These are phyloP conservation scores for Drosophila triauraria DNA, from an alignment of 1,140 invertebrate genomes.

Conservation along the genomic window DNA sequence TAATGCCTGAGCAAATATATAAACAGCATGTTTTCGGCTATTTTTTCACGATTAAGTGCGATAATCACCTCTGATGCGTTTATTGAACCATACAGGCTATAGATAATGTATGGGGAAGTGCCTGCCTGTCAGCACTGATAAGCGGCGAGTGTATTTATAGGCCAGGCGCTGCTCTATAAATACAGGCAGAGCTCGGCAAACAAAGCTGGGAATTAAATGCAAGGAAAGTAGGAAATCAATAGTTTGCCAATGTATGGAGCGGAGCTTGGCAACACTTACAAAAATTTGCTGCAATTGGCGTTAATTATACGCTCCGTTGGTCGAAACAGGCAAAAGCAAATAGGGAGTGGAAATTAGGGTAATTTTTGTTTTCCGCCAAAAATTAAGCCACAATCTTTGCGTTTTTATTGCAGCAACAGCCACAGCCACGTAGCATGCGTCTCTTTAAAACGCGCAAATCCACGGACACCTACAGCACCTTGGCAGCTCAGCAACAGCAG, in stretches of 20 bases:
- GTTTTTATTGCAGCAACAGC: conserved; percentile 51
- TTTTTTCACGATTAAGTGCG: conserved; percentile 27
- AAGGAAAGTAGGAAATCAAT: conserved; percentile 50
- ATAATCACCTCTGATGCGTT: conserved; percentile 56
- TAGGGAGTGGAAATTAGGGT: conserved; percentile 48
- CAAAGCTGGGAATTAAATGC: conserved; percentile 10
- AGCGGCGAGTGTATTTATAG: conserved; percentile 23
- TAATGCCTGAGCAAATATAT: conserved; percentile 41
- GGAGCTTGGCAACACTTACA: conserved; percentile 12
- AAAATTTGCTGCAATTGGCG: conserved; percentile 54
- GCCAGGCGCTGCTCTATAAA: conserved; percentile 30
- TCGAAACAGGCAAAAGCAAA: conserved; percentile 40
- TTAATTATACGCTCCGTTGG: conserved; percentile 77
- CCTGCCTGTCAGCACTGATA: conserved; percentile 19
- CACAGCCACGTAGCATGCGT: conserved; percentile 69
- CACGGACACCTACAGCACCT: conserved; percentile 74
- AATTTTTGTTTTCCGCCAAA: conserved; percentile 23
- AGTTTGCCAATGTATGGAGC: neutral
- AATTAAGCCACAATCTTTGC: conserved; percentile 40
- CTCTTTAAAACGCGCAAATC: conserved; percentile 84
- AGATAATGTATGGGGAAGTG: conserved; percentile 34
- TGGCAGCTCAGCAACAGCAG: conserved; percentile 49
- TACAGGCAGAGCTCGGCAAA: conserved; percentile 10
- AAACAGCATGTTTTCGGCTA: conserved; percentile 23
- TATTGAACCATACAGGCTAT: conserved; percentile 54